Conservation (phyloP, 2,888 invertebrate genomes). For the Taphrorychus bicolor region DNA sequence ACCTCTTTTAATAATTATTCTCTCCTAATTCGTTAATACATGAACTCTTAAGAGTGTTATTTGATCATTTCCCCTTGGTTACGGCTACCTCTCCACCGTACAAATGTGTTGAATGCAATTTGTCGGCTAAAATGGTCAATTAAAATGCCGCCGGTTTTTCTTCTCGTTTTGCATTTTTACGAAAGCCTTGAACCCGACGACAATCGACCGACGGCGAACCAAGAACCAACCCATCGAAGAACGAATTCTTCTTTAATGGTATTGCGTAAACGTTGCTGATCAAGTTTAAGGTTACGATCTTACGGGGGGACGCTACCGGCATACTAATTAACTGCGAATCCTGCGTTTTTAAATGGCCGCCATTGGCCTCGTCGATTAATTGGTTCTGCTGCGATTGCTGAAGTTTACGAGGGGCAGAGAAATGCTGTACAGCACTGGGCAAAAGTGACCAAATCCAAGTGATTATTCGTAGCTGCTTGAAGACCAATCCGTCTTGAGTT, state of each 20-base stretch:
- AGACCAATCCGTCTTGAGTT: too few species aligned
- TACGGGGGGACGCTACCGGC: conserved; percentile 28
- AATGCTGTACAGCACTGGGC: too few species aligned
- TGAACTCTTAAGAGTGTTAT: neutral
- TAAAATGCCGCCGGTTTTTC: conserved; percentile 18
- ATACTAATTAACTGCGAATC: conserved; percentile 29
- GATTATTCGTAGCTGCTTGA: too few species aligned
- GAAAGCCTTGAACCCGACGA: conserved; percentile 31
- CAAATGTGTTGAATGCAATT: conserved; percentile 14
- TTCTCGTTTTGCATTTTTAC: conserved; percentile 28
- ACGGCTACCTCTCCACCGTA: neutral
- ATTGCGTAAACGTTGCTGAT: conserved; percentile 33
- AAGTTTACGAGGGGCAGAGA: neutral
- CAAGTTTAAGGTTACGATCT: conserved; percentile 33
- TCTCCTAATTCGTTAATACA: too few species aligned
- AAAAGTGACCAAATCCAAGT: too few species aligned
- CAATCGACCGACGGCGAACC: conserved; percentile 23
- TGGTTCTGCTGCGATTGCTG: neutral
- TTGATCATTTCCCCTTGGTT: neutral
- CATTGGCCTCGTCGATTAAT: neutral
- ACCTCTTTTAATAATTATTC: too few species aligned
- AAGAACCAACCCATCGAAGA: neutral
- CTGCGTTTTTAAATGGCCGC: neutral
- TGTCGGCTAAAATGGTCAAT: conserved; percentile 25
- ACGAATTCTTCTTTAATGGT: conserved; percentile 29